Evolutionary conservation across 2,888 invertebrate genomes (phyloP), one percentile per base, ranked within the genome.

Genomic region (Agapostemon virescens): DNA sequence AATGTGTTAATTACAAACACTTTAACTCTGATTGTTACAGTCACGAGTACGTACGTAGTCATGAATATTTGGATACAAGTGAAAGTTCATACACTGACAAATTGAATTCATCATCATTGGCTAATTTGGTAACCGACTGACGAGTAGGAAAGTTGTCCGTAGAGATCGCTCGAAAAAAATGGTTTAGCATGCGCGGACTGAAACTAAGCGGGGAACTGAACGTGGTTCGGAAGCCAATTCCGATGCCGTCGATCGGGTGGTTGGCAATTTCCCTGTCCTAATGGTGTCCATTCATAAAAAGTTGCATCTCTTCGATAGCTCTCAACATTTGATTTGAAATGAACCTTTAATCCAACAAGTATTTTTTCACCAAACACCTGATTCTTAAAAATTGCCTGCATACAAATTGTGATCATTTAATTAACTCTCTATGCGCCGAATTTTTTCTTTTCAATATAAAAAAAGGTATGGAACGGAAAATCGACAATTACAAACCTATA

Each of bases 171-270:
- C 26, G 76, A 70, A 77, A 77, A 80, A 81, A 58, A 40, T 72
- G 20, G 26, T 70, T 81, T 81, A 69, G 73, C 70, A 82, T 82
- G 77, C 81, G 69, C 15, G 4, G 64, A 40, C 64, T n/a, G 23
- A 36, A n/a, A 20, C 17, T 81, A 13, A 15, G 70, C 61, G 66
- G 74, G 73, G 45, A 77, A 55, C 64, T 13, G 69, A 40, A 67
- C 82, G 81, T 82, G 82, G 73, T 77, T 68, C 71, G 82, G 42
- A 17, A 81, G 38, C 72, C 36, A 76, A 76, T 69, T 15, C 38
- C 64, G 15, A 6, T 23, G 45, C 69, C 66, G 67, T 61, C 63
- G 38, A 61, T 66, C 67, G 36, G 15, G 45, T 42, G 61, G 17
- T 69, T 72, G 69, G 40, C 69, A 45, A 70, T 61, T 79, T 36